Base-by-base conservation (phyloP, 2,888 invertebrate genomes). In the Rhagophthalmus giganteus region DNA sequence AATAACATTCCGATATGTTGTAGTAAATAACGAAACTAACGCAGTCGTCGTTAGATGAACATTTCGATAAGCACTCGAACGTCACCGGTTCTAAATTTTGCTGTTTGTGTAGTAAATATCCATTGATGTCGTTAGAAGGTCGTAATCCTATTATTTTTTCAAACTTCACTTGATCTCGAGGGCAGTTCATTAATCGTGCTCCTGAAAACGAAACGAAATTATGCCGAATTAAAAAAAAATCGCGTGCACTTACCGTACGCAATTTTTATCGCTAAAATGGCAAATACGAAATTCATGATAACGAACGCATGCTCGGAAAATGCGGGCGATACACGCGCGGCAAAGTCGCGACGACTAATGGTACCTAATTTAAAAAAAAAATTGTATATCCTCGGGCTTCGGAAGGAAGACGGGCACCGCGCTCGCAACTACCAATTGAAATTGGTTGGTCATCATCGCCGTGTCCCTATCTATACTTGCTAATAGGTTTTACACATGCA, bases 121-220 rank as follows among this genome's bases (percentile, higher is more conserved):
- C 39, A 31, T 55, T 51, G 35, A 59, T 55, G 30, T 54, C 39
- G 15, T 57, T 57, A 4, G 67, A 54, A 24, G 74, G 73, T 47
- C 68, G 64, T 20, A 72, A 41, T 14, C 75, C 75, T 25, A 74
- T 55, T 11, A 74, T 61, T 64, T 75, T 75, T 58, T 74, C 74
- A 58, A 74, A 73, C 53, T 64, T 66, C n/a, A 70, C 57, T 30
- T 70, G 58, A 12, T 57, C 33, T 14, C 62, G 45, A 6, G 71
- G 67, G 49, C 75, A 75, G 49, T 71, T 68, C 9, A 32, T 52
- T 34, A 51, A 40, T 25, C 46, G 45, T n/a, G 45, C 46, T 30
- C 35, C 45, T 52, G 37, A 15, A 49, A 38, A 11, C 27, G 3
- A 1, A 24, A 13, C 7, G 12, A 11, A 11, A 26, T 24, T 25